Percentiles rank a stretch among this genome's conserved stretches.
Evolutionary conservation across 2,888 invertebrate species (phyloP).

Genomic region (Phalera bucephala): DNA sequence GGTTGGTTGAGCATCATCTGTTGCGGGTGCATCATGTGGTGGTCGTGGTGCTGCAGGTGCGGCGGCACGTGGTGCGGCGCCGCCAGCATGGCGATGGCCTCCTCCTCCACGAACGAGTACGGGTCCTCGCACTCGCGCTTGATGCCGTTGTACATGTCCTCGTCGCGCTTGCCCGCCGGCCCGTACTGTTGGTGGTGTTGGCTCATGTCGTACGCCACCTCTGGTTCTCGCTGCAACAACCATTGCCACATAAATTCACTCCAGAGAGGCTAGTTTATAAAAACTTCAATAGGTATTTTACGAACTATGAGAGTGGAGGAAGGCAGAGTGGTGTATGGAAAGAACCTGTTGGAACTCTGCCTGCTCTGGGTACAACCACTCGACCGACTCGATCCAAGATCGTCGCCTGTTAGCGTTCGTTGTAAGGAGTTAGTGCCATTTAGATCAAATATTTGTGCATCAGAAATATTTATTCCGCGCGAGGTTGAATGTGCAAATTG

Average conservation of each 20-base stretch:
- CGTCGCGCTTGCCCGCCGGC: constrained; percentile 54
- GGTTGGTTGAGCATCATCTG: constrained; percentile 83
- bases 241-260: background rate
- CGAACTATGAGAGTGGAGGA: no score
- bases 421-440: no score
- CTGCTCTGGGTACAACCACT: no score
- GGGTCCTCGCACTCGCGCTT: constrained; percentile 89
- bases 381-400: no score
- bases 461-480: no score
- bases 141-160: constrained; percentile 70
- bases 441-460: no score
- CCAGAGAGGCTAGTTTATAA: background rate
- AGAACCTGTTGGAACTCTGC: no score
- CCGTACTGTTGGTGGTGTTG: constrained; percentile 58
- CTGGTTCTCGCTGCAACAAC: constrained; percentile 66
- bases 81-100: constrained; percentile 82
- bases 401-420: no score
- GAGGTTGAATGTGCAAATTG: no score
- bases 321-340: no score
- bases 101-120: constrained; percentile 94
- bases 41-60: constrained; percentile 62
- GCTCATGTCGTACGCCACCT: constrained; percentile 75
- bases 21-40: constrained; percentile 61
- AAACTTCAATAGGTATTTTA: no score
- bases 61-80: constrained; percentile 52